Base-by-base conservation (phyloP, 2,888 invertebrate genomes). In the Acrobasis suavella region DNA sequence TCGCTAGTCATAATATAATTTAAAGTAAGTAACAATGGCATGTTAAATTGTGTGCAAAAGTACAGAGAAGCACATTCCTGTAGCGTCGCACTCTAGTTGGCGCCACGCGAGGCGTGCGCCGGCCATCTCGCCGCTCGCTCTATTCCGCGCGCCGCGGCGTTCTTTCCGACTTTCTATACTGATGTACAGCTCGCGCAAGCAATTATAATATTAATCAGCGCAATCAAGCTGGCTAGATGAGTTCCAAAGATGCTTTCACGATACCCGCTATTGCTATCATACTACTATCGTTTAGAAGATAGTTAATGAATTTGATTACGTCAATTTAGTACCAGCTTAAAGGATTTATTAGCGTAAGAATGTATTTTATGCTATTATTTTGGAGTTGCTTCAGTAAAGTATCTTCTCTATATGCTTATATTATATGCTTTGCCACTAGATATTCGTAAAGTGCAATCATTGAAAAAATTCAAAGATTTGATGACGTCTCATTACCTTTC, bases 191-290 rank as follows among this genome's bases (percentile, higher is more conserved):
- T 83, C 88, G 87, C 85, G 80, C 83, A 78, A 84, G 80, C 88
- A 90, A 91, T 91, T 92, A 91, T 86, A 90, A 89, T 92, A 91
- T 92, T 91, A 92, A 91, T 90, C 88, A 90, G 89, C 84, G 85
- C 87, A 88, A 87, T 86, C 89, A 83, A 84, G 86, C 81, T 79
- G 78, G 79, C 76, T 72, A 85, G 84, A 85, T 84, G 87, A 85
- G 82, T 85, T 85, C 85, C 82, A 76, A 74, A 77, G 81, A 80
- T 83, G 82, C 85, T 88, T 88, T 87, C 85, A 85, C 83, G 83
- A 80, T 77, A 70, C 71, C 67, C 67, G 71, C 59, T 59, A 12
- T 52, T 32, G 52, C 52, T 56, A 56, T 56, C 56, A 42, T 38
- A 54, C 9, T 9, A 54, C 55, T 16, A 56, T 39, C 60, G 49